A percentile compares a stretch with the other conserved stretches of the same genome.
Conservation (phyloP, 2,888 invertebrate genomes). For the Chaitophorus viminalis region DNA sequence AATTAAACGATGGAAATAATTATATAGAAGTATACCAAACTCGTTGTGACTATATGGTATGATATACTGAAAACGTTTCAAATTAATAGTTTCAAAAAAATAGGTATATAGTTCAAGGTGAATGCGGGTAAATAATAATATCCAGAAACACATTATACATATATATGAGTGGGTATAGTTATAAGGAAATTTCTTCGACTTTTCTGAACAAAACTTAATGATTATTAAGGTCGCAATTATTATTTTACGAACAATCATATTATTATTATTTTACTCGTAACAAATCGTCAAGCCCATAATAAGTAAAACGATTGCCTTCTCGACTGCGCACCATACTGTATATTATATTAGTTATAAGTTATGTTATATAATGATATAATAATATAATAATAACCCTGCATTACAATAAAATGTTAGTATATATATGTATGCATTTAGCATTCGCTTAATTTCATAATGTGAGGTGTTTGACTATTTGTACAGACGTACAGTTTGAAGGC, state of each 20-base stretch:
- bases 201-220: background rate
- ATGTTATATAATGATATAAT: too few species aligned
- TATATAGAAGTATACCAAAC: background rate
- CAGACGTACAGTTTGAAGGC: background rate
- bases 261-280: background rate
- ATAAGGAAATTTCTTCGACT: background rate
- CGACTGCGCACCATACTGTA: background rate
- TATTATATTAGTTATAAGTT: too few species aligned
- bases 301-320: slow-evolving; percentile 5
- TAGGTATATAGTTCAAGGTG: slow-evolving; percentile 29
- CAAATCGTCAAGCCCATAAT: background rate
- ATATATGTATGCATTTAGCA: background rate
- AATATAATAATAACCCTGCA: background rate
- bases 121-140: background rate
- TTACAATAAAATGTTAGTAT: background rate
- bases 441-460: background rate
- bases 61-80: slow-evolving; percentile 19
- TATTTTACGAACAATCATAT: slow-evolving; percentile 2
- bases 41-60: background rate
- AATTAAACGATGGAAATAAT: background rate
- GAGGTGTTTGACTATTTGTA: background rate
- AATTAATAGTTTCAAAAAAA: slow-evolving; percentile 4
- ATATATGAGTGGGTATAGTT: background rate
- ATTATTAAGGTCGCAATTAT: background rate
- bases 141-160: background rate